Evolutionary conservation across 2,888 invertebrate species (phyloP), one percentile per base, ranked within the genome.

Genomic region (Notodonta ziczac): DNA sequence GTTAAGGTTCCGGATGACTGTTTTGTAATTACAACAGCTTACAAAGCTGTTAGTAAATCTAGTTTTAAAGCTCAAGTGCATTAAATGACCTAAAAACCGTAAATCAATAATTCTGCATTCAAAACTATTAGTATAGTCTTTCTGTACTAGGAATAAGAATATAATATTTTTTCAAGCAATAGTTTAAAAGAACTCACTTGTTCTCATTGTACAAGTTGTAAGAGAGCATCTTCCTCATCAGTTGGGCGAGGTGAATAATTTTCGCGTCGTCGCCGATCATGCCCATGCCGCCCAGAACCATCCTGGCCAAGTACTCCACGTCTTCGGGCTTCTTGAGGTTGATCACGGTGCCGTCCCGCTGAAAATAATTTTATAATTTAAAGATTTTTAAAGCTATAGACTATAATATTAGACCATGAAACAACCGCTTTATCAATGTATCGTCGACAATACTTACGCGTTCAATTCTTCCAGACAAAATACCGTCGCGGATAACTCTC

Each of bases 271-370:
- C 91, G 58, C 95, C 94, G 50, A 81, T 74, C 59, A 90, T 66
- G 61, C 94, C 94, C 65, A 95, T 90, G 70, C 96, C 96, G 54
- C 95, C 95, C 81, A 96, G 94, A 69, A 97, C 89, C 72, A 97
- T 76, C 73, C 95, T 94, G 54, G 96, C 96, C 64, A 97, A 92
- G 74, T 94, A 92, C 80, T 96, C 95, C 68, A 96, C 88, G 70
- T 96, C 95, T 69, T 96, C 95, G 3, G 95, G 92, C 69, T 96
- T 95, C 84, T 94, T 96, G 61, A 97, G 84, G 73, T 94, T 94
- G 66, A 96, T 87, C 59, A 94, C 86, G 4, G 93, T 92, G 56
- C 96, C 96, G 69, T 95, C 95, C 60, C 92, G 90, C 94, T 94
- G 68, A 79, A 75, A 70, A 55, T 63, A 32, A 54, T 44, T 61